Conservation (phyloP, 2,888 invertebrate genomes). For the Hirtodrosophila duncani region DNA sequence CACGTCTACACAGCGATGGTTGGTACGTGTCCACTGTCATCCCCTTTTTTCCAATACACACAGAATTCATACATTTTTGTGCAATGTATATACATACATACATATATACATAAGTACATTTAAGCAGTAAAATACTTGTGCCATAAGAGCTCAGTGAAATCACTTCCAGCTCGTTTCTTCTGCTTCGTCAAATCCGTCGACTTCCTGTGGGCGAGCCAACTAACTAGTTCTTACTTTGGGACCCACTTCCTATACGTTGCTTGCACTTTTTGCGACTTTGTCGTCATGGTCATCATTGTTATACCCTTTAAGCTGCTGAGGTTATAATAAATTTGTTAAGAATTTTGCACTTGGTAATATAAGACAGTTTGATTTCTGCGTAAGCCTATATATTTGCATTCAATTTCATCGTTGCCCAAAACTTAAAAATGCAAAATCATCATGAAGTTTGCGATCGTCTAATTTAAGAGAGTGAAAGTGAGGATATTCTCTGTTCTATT, state of each 20-base stretch:
- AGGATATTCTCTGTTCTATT: no score
- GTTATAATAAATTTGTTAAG: no score
- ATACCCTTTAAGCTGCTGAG: no score
- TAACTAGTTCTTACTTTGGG: constrained; percentile 1
- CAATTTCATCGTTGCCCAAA: no score
- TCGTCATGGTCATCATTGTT: constrained; percentile 16
- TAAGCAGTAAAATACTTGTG: constrained; percentile 49
- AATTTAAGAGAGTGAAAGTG: no score
- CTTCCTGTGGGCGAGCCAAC: constrained; percentile 9
- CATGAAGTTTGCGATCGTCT: no score
- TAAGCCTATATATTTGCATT: no score
- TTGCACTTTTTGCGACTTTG: constrained; percentile 53
- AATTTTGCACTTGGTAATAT: no score
- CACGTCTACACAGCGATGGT: constrained; percentile 23
- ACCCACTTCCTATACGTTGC: constrained; percentile 2
- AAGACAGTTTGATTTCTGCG: no score
- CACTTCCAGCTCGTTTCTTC: constrained; percentile 49
- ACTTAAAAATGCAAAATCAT: no score
- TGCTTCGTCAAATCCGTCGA: constrained; percentile 37
- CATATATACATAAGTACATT: constrained; percentile 9
- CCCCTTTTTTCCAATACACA: not conserved
- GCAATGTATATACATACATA: not conserved
- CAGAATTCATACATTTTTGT: not conserved
- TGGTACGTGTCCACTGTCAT: constrained; percentile 36
- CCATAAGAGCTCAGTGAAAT: constrained; percentile 63